Conservation (phyloP, 1,140 invertebrate species). For the Scaptomyza hsui region DNA sequence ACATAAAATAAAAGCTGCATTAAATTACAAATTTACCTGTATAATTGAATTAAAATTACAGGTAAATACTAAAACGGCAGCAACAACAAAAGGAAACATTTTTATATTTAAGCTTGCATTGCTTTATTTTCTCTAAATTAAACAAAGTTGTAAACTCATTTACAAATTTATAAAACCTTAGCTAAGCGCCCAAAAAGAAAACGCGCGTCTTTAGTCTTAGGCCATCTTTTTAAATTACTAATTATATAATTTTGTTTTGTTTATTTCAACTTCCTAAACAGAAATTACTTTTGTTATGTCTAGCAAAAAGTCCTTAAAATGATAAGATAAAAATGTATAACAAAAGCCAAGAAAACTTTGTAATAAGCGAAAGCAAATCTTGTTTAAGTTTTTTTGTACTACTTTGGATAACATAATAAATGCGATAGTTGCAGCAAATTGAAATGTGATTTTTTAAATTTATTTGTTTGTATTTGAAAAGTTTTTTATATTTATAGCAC, state of each 20-base stretch:
- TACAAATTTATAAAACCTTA: constrained; percentile 7
- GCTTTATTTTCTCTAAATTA: constrained; percentile 1
- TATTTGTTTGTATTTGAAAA: not conserved
- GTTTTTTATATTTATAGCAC: not conserved
- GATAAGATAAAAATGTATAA: constrained; percentile 25
- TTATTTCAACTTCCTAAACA: constrained; percentile 29
- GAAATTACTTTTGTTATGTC: constrained; percentile 28
- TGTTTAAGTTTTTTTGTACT: constrained; percentile 69
- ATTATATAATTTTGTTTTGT: constrained; percentile 24
- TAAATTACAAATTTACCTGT: constrained; percentile 10
- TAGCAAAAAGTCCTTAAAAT: constrained; percentile 46
- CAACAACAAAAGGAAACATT: constrained; percentile 8
- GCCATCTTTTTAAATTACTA: constrained; percentile 25
- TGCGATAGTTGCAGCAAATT: constrained; percentile 59
- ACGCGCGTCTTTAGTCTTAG: not conserved
- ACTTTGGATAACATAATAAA: constrained; percentile 69
- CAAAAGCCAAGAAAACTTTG: constrained; percentile 15
- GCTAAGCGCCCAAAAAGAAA: not conserved
- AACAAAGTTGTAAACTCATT: constrained; percentile 14
- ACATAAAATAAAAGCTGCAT: constrained; percentile 15
- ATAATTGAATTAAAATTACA: constrained; percentile 2
- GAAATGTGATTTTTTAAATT: constrained; percentile 10
- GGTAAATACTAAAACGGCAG: constrained; percentile 3
- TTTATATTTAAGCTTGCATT: constrained; percentile 16
- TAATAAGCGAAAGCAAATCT: constrained; percentile 54